phyloP scores from a whole-genome alignment of 1,140 invertebrate genomes.

The Brachionus sp. region DNA sequence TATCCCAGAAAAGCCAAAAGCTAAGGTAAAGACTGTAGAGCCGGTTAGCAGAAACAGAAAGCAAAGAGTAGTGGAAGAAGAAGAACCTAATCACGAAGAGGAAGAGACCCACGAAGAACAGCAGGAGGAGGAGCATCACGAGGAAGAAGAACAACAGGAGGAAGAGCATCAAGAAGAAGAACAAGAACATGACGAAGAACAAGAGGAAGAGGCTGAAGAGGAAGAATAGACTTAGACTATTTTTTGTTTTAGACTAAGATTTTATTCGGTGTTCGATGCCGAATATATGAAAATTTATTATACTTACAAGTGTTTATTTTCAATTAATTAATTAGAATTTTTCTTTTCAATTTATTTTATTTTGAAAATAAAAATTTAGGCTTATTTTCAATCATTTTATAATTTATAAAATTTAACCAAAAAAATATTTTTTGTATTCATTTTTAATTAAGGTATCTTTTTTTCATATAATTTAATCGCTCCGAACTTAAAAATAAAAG shows the following conservation, averaged over 20 bases:
- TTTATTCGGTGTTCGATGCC: background rate
- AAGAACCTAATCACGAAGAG: background rate
- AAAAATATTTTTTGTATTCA: too few relatives aligned
- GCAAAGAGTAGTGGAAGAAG: constrained; percentile 2
- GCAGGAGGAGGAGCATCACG: constrained; percentile 9
- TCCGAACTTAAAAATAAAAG: too few relatives aligned
- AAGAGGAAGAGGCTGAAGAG: constrained; percentile 18
- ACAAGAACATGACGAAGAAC: constrained; percentile 1
- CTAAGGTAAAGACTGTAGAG: background rate
- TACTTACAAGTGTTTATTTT: background rate
- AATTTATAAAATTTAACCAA: too few relatives aligned
- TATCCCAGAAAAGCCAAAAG: constrained; percentile 43
- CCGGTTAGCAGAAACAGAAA: background rate
- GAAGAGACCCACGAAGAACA: background rate
- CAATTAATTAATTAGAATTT: background rate
- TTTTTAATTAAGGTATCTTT: background rate
- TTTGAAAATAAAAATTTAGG: constrained; percentile 10
- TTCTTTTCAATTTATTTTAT: constrained; percentile 25
- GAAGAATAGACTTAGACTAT: constrained; percentile 11
- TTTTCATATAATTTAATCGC: too few relatives aligned
- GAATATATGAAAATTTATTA: background rate
- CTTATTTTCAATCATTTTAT: background rate
- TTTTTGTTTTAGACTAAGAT: background rate
- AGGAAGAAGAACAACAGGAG: background rate
- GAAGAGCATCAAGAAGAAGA: constrained; percentile 15